These are phyloP conservation scores for Caenorhabditis parvicauda DNA, from an alignment of 2,888 invertebrate genomes.

Conservation along the genomic window DNA sequence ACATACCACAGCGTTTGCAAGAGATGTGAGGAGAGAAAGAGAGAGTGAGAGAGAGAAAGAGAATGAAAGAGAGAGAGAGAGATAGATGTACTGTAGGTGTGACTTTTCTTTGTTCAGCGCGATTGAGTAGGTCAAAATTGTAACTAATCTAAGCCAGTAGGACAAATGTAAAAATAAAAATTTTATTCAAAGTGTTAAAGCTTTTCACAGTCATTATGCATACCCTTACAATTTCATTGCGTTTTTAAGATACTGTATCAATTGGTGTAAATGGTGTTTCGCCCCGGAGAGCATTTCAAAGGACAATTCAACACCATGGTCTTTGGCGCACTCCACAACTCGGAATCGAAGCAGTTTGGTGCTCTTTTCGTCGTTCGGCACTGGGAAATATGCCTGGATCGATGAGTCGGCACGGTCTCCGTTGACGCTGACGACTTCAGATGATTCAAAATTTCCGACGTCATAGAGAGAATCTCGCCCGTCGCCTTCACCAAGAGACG, in stretches of 20 bases:
- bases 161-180: no score
- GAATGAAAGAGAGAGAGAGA: no score
- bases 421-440: not conserved
- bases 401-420: not conserved
- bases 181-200: no score
- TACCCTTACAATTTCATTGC: no score
- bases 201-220: no score
- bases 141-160: no score
- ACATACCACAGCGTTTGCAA: no score
- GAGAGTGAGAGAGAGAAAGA: no score
- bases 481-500: conserved; percentile 16
- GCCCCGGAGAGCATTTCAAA: conserved; percentile 20
- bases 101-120: no score
- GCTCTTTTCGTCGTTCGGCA: not conserved
- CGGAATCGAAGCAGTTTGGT: conserved; percentile 3
- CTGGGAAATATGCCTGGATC: conserved; percentile 15
- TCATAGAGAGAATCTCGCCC: conserved; percentile 19
- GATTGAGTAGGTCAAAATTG: no score
- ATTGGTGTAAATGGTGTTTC: conserved; percentile 16
- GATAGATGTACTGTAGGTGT: no score
- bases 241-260: conserved; percentile 22
- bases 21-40: no score
- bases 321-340: not conserved
- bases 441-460: conserved; percentile 15
- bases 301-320: not conserved